These are phyloP conservation scores for Rhyacophila evoluta DNA, from an alignment of 2,888 invertebrate genomes.

Conservation along the genomic window DNA sequence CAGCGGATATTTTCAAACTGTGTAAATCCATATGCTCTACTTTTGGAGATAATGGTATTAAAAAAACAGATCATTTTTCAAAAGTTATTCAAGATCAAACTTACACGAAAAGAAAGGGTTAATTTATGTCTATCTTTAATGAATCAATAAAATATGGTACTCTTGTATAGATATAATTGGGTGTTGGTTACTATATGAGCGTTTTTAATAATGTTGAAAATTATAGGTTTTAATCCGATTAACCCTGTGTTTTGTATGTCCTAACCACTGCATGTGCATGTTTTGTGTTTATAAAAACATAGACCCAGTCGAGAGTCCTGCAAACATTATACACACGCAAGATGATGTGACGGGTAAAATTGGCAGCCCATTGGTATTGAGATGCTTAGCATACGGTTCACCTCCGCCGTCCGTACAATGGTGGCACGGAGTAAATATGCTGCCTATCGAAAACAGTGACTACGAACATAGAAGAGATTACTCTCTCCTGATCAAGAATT, in stretches of 20 bases:
- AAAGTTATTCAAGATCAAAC: no score
- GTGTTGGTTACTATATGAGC: no score
- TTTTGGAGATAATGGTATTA: no score
- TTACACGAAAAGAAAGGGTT: no score
- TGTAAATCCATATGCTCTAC: no score
- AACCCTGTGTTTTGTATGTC: slow-evolving; percentile 1
- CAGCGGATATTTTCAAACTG: no score
- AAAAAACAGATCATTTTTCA: no score
- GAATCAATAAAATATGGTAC: no score
- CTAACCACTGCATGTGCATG: slow-evolving; percentile 37
- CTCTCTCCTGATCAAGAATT: slow-evolving; percentile 79
- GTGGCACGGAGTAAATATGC: slow-evolving; percentile 83
- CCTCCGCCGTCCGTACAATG: slow-evolving; percentile 85
- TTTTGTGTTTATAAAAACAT: slow-evolving; percentile 16
- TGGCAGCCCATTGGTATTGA: slow-evolving; percentile 77
- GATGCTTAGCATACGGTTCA: slow-evolving; percentile 86
- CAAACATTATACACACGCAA: slow-evolving; percentile 75
- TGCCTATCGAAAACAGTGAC: slow-evolving; percentile 77
- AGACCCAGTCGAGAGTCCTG: slow-evolving; percentile 73
- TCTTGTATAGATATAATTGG: no score
- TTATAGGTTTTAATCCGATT: background rate
- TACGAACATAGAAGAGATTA: slow-evolving; percentile 82
- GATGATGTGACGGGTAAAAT: slow-evolving; percentile 78
- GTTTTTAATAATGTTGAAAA: no score
- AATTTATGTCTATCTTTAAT: no score